Base-by-base conservation (phyloP, 2,888 invertebrate genomes). In the Zootermopsis nevadensis region DNA sequence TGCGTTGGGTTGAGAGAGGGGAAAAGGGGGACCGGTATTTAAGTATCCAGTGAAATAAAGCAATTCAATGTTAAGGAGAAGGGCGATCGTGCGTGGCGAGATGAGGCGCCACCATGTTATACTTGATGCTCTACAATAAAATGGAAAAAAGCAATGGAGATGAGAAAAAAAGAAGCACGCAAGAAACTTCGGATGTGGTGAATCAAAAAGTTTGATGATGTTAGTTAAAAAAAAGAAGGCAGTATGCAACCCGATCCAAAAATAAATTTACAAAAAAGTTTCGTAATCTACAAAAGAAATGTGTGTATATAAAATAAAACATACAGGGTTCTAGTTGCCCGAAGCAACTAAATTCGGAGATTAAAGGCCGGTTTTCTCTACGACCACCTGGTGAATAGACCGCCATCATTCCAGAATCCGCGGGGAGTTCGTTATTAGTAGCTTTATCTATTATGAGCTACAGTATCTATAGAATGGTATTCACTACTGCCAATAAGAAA, bases 21-120 rank as follows among this genome's bases (percentile, higher is more conserved):
- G 3, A 60, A 27, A 27, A 27, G 27, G n/a, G 8, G 60, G 60
- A 10, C 10, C n/a, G 60, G 60, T 60, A 60, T 27, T 60, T 60
- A 60, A 60, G 60, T 60, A 60, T 60, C 60, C 60, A 60, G 27
- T 27, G 60, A 60, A 60, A 60, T 60, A 60, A 60, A 60, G 60
- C 60, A 60, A 60, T 60, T 60, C 60, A 27, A 60, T 60, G 60
- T 60, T 60, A n/a, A 60, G 60, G n/a, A 60, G 60, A 60, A 60
- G 60, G 10, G 60, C 60, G 60, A 60, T 60, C 60, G 60, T 60
- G 60, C 60, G 60, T 60, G n/a, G 60, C 60, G n/a, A 27, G 60
- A 4, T 60, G n/a, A n/a, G 60, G 60, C 60, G 60, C 60, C 60
- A 60, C 60, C 60, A 60, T 60, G n/a, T n/a, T 27, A 60, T 60